Evolutionary conservation across 1,140 invertebrate species (phyloP), one percentile per base, ranked within the genome.

Genomic region (Chlorops oryzae): DNA sequence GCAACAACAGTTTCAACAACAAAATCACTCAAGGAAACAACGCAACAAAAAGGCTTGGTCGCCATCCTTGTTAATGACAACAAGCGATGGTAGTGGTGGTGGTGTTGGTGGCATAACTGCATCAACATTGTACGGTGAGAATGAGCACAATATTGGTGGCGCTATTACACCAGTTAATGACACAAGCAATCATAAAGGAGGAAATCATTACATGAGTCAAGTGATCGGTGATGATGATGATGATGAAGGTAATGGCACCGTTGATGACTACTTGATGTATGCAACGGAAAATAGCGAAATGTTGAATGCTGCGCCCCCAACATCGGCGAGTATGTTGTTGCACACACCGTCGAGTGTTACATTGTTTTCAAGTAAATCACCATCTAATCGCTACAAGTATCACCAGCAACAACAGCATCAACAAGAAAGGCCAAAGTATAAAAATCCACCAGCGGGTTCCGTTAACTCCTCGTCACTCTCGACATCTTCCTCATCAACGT

Each of bases 401-500:
- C 65, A 68, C 46, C 49, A 50, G 20, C 65, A 67, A 54, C 64
- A 67, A 24, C 65, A 68, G 38, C 60, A 67, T n/a, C n/a, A n/a
- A n/a, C n/a, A n/a, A n/a, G n/a, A n/a, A n/a, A n/a, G n/a, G n/a
- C n/a, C n/a, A n/a, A n/a, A n/a, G n/a, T n/a, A n/a, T n/a, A n/a
- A n/a, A n/a, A n/a, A n/a, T 54, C 65, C 65, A 39, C 60, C 65
- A 40, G 55, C 65, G 35, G 59, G 63, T 35, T 68, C 65, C 13
- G 57, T 68, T 35, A 68, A 68, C 50, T 69, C 65, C 12, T 63
- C 66, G n/a, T 66, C 66, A 21, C 42, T 69, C 21, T 69, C 65
- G 18, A 69, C 67, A 24, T 69, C 66, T 3, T 69, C 65, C 15
- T 70, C 66, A 15, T 70, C 66, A 38, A 69, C 64, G 47, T 70